Evolutionary conservation across 2,113 vertebrate species (phyloP), one percentile per base, ranked within the genome.

Genomic region (Hepsetus odoe): DNA sequence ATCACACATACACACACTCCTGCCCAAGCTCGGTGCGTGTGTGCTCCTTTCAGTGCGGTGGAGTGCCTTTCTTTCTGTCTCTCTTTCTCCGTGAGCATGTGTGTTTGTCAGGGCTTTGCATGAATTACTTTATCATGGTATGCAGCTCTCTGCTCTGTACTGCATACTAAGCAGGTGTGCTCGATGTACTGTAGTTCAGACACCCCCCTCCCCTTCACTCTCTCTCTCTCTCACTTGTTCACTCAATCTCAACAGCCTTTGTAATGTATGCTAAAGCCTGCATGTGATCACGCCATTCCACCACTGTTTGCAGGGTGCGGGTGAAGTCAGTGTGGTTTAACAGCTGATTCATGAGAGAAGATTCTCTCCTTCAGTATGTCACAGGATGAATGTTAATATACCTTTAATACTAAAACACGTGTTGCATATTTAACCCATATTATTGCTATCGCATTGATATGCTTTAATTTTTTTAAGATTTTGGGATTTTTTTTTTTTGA

Each of bases 101-200:
- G 82, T 10, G 69, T 81, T 38, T 46, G 56, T 79, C 77, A 81
- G 80, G 80, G 82, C 87, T 89, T 87, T 87, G 86, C 89, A 86
- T 87, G 86, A 72, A 85, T 88, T 87, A 86, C 82, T 88, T 85
- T 87, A 89, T 85, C 83, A 81, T 78, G 26, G 83, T 77, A 85
- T 81, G 83, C 85, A 76, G 87, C 35, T 44, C 56, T 35, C 65
- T n/a, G n/a, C 61, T 32, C 20, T 44, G 51, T n/a, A 11, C 64
- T 69, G 76, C 66, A 77, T 69, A 77, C 66, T 77, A 70, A 77
- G 56, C 53, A 68, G 65, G 28, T 2, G 24, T 13, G 16, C 35
- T 40, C 32, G 24, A 6, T 69, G 69, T 65, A 32, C 68, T 74
- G 46, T 67, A 59, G 40, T 79, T n/a, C 53, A 49, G 68, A 44